Evolutionary conservation across 2,888 invertebrate genomes (phyloP), one percentile per base, ranked within the genome.

Genomic region (Didymodactylos carnosus): DNA sequence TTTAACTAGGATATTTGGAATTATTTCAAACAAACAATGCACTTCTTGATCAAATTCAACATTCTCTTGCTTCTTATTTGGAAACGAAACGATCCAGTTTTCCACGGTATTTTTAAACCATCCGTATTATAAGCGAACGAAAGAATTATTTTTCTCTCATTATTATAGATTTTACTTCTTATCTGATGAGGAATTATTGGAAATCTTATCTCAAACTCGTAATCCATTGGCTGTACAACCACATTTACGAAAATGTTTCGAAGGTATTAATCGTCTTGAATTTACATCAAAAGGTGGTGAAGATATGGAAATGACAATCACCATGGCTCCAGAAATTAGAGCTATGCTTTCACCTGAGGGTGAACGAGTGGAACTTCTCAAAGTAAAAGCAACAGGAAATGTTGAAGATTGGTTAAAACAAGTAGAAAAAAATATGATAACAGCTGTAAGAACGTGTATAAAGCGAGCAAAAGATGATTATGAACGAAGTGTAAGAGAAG

Each of bases 361-460:
- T 25, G 93, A 93, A 81, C 87, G 88, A 76, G 88, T 93, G 7
- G 86, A 86, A 69, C 86, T 93, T 14, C 89, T 89, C 71, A 91
- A 89, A 85, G 76, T 77, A 27, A 76, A 75, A 70, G 91, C 91
- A 0, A 86, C 92, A 73, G 92, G 92, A 0, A 91, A 92, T 79
- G 92, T 92, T 0, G 93, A 92, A 83, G 91, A 92, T 79, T 93
- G 92, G 92, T 84, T 93, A 13, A 88, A 90, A 3, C 92, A 91
- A 84, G 92, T 93, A 2, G 93, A 93, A 80, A 90, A 91, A 72
- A 88, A 89, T 0, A 93, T 93, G 92, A 90, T 92, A 78, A 83
- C 87, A 0, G 89, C 91, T 0, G 86, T 92, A 10, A 88, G 88
- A 77, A 87, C 87, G 76, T 87, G 88, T 75, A 90, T 91, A 89